A percentile compares a stretch with the other conserved stretches of the same genome.
Conservation (phyloP, 2,888 invertebrate genomes). For the Cheiracanthium punctorium region DNA sequence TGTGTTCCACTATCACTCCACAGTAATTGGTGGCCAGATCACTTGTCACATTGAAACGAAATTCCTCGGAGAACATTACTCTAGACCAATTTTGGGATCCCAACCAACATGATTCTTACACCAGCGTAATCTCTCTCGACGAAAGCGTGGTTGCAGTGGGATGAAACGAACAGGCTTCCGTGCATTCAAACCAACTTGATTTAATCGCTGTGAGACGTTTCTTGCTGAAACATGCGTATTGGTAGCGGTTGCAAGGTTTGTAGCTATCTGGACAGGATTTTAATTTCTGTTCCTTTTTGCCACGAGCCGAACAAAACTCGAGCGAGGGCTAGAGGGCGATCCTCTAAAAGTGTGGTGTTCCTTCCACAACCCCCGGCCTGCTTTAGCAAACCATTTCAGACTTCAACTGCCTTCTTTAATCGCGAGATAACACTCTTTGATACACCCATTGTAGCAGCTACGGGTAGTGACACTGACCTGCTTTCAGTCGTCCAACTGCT, state of each 20-base stretch:
- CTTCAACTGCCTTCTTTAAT: slow-evolving; percentile 34
- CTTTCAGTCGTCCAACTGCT: slow-evolving; percentile 32
- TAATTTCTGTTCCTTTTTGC: slow-evolving; percentile 24
- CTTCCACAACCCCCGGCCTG: slow-evolving; percentile 28
- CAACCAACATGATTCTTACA: slow-evolving; percentile 2
- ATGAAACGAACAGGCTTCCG: slow-evolving; percentile 22
- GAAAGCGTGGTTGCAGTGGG: not conserved
- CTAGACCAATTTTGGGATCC: not conserved
- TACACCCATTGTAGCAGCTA: slow-evolving; percentile 13
- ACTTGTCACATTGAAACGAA: not conserved
- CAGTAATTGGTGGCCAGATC: slow-evolving; percentile 21
- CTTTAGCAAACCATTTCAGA: slow-evolving; percentile 28
- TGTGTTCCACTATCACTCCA: not conserved
- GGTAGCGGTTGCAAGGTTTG: slow-evolving; percentile 22
- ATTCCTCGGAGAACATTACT: slow-evolving; percentile 23
- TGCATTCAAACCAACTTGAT: slow-evolving; percentile 22
- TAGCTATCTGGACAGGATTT: not conserved
- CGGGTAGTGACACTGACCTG: slow-evolving; percentile 2
- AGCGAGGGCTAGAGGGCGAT: slow-evolving; percentile 4
- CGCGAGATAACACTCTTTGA: no score
- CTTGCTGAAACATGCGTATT: slow-evolving; percentile 9
- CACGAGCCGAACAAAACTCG: no score
- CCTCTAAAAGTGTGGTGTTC: slow-evolving; percentile 28
- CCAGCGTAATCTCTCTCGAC: slow-evolving; percentile 11
- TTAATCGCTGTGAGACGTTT: not conserved